Evolutionary conservation across 2,113 vertebrate genomes (phyloP), one percentile per base, ranked within the genome.

Genomic region (Mus spicilegus): DNA sequence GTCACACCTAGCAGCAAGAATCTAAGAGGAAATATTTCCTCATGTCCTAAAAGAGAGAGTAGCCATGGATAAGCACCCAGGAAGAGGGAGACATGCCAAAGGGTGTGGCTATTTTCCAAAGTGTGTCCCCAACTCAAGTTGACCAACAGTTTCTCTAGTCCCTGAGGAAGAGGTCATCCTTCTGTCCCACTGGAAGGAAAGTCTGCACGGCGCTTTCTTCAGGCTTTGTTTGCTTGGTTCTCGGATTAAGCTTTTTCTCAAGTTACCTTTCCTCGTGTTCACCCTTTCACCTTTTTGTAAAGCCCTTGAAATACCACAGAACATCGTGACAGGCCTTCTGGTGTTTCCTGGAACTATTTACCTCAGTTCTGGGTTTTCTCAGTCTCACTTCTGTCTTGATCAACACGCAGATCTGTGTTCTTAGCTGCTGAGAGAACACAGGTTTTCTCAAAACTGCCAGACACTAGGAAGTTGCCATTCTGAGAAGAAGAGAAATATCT

Each of bases 291-390:
- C 96, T 91, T 96, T 95, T 82, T 86, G 63, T 94, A 96, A 94
- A 97, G 85, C 63, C 84, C 30, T 82, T 85, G 49, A 97, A 97
- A 97, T 97, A 97, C 96, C 97, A 67, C 98, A 98, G 91, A 96
- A 93, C 75, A 93, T 92, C 36, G 5, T 97, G 94, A 96, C 95
- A 96, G 58, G 58, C 67, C 72, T 91, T 39, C 51, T 12, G 58
- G 46, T 80, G 75, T 90, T 98, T 98, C 97, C 98, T 95, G 97
- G 98, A 97, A 98, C 89, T 73, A 89, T 87, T 96, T 86, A 96
- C 97, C 97, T 97, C 95, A 93, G 78, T 75, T 96, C 89, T 97
- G 93, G 22, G 20, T 90, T 97, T 97, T 97, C 94, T 97, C 97
- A 97, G 91, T 77, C 95, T 94, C 87, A 54, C 72, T 94, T 90